These are phyloP conservation scores for Tretioscincus oriximinensis DNA, from an alignment of 2,113 vertebrate genomes.

Conservation along the genomic window DNA sequence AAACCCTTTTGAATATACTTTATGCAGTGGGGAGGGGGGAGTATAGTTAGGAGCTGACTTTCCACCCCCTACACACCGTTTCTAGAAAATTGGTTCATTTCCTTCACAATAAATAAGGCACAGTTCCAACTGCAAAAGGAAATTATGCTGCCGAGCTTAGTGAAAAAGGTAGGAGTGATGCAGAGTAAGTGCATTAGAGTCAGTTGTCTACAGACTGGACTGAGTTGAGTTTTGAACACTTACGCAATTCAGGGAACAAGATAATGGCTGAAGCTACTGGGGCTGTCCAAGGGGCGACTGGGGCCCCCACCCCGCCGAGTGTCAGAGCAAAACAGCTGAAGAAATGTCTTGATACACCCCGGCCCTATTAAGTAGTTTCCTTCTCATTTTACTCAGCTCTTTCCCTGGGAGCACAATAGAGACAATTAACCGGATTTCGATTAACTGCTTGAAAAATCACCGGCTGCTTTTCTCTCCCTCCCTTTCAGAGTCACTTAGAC, in stretches of 20 bases:
- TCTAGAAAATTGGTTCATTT: constrained; percentile 9
- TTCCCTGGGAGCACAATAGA: constrained; percentile 40
- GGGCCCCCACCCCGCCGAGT: neutral
- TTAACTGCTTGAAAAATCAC: constrained; percentile 57
- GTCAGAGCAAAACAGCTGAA: constrained; percentile 22
- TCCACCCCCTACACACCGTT: neutral
- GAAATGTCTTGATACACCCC: constrained; percentile 37
- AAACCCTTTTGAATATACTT: neutral
- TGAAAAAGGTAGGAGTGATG: constrained; percentile 31
- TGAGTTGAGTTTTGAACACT: neutral
- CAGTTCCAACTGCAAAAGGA: constrained; percentile 31
- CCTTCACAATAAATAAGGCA: neutral
- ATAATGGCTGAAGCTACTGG: constrained; percentile 21
- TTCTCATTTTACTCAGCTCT: constrained; percentile 37
- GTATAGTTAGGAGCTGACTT: constrained; percentile 27
- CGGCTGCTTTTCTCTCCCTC: constrained; percentile 29
- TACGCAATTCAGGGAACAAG: constrained; percentile 17
- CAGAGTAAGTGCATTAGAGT: constrained; percentile 3
- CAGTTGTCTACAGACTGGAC: constrained; percentile 32
- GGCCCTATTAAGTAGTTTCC: constrained; percentile 20
- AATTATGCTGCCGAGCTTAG: constrained; percentile 26
- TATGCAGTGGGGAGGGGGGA: neutral
- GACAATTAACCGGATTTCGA: constrained; percentile 51
- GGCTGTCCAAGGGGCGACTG: constrained; percentile 21
- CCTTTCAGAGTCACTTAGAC: constrained; percentile 39